A percentile compares a stretch with the other conserved stretches of the same genome.
Evolutionary conservation across 2,888 invertebrate species (phyloP).

Genomic region (Parthenolecanium corni): DNA sequence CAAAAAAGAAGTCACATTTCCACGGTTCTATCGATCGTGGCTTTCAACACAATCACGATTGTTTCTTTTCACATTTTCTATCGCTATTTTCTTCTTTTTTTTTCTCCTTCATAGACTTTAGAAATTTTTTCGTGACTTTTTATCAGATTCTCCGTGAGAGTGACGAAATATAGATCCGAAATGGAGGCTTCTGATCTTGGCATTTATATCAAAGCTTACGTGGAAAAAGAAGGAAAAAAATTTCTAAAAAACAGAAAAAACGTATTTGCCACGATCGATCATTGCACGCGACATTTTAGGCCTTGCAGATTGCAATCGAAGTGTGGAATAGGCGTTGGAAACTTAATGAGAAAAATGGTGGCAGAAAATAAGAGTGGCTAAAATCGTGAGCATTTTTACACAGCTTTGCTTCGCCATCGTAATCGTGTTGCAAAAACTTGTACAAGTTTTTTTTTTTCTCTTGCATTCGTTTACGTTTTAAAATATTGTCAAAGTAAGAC

Average conservation of each 20-base stretch:
- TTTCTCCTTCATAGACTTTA: not conserved
- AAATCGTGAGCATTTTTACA: slow-evolving; percentile 3
- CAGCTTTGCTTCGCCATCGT: not conserved
- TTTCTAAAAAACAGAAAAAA: too few species aligned
- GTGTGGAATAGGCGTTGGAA: slow-evolving; percentile 4
- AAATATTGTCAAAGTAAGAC: not conserved
- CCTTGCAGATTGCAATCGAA: slow-evolving; percentile 4
- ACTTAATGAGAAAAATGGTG: not conserved
- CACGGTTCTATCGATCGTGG: slow-evolving; percentile 8
- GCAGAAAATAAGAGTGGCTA: not conserved
- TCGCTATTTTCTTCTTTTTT: not conserved
- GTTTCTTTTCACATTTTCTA: not conserved
- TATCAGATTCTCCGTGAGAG: slow-evolving; percentile 6
- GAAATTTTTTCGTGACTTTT: slow-evolving; percentile 12
- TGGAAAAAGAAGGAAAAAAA: not conserved
- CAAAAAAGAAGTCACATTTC: slow-evolving; percentile 1
- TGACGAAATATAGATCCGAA: not conserved
- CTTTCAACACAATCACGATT: not conserved
- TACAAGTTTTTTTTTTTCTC: too few species aligned
- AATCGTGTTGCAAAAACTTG: too few species aligned
- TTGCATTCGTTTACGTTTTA: not conserved
- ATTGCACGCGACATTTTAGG: slow-evolving; percentile 12
- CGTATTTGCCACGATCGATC: slow-evolving; percentile 7
- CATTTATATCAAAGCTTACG: not conserved
- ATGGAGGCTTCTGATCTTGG: not conserved